phyloP scores from a whole-genome alignment of 2,113 vertebrate species.

The Amblyopsis rosae region DNA sequence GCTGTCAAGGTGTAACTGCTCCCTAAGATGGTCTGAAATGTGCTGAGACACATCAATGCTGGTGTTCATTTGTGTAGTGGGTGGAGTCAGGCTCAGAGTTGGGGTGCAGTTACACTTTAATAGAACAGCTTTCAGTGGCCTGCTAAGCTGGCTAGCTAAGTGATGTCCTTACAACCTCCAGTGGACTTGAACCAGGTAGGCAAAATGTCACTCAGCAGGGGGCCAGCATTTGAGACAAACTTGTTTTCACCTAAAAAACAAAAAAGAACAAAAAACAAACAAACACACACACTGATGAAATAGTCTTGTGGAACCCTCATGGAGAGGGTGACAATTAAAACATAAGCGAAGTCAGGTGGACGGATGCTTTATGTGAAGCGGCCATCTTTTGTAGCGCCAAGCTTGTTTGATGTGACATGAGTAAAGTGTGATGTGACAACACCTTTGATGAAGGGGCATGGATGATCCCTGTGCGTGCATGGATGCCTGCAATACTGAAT shows the following conservation, averaged over 20 bases:
- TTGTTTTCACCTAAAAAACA: slow-evolving; percentile 29
- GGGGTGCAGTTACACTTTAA: slow-evolving; percentile 15
- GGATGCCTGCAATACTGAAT: slow-evolving; percentile 3
- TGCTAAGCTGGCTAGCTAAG: slow-evolving; percentile 39
- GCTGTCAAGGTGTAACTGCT: too few relatives aligned
- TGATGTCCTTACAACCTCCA: slow-evolving; percentile 20
- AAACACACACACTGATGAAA: neutral
- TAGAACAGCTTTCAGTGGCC: slow-evolving; percentile 54
- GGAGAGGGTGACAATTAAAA: neutral
- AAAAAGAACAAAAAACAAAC: slow-evolving; percentile 8
- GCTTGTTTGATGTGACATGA: slow-evolving; percentile 43
- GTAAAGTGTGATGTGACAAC: slow-evolving; percentile 38
- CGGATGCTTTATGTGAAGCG: neutral
- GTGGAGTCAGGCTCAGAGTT: too few relatives aligned
- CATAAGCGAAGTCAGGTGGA: neutral
- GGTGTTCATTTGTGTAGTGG: too few relatives aligned
- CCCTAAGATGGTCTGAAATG: too few relatives aligned
- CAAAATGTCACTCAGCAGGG: slow-evolving; percentile 66
- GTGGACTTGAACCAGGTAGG: slow-evolving; percentile 26
- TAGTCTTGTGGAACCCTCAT: too few relatives aligned
- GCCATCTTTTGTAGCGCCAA: neutral
- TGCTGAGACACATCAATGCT: too few relatives aligned
- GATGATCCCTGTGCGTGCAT: slow-evolving; percentile 17
- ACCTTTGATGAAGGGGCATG: slow-evolving; percentile 27
- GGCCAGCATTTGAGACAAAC: slow-evolving; percentile 46